Evolutionary conservation across 2,888 invertebrate species (phyloP).

Genomic region (Sialis lutaria): DNA sequence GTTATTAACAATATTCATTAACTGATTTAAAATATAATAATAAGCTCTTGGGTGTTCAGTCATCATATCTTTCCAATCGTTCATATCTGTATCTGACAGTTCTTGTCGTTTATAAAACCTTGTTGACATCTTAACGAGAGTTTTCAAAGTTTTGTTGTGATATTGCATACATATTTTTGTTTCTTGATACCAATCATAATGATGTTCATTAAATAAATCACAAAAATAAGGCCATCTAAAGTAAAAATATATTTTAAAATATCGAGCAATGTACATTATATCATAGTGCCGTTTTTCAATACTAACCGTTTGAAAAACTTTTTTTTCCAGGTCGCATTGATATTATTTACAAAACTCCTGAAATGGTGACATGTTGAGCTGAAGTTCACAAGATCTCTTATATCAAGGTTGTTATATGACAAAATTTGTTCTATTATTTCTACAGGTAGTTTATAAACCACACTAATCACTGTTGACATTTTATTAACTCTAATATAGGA

Average conservation of each 20-base stretch:
- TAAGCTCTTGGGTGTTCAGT: conserved; percentile 25
- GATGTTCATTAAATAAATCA: conserved; percentile 18
- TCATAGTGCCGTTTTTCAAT: conserved; percentile 1
- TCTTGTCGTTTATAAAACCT: conserved; percentile 28
- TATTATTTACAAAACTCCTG: conserved; percentile 26
- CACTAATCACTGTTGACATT: too few species aligned
- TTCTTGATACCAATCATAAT: conserved; percentile 23
- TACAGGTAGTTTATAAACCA: conserved; percentile 13
- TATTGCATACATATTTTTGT: conserved; percentile 19
- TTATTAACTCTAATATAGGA: too few species aligned
- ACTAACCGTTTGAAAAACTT: conserved; percentile 27
- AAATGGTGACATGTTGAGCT: conserved; percentile 33
- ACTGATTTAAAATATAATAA: conserved; percentile 26
- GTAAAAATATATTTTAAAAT: conserved; percentile 2
- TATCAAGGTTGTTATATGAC: conserved; percentile 13
- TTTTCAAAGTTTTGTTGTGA: conserved; percentile 18
- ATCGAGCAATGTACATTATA: conserved; percentile 1
- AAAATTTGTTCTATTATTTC: conserved; percentile 22
- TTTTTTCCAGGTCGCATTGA: conserved; percentile 28
- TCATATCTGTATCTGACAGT: conserved; percentile 26
- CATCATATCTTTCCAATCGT: conserved; percentile 24
- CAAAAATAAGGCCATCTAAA: conserved; percentile 26
- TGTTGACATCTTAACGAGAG: conserved; percentile 26
- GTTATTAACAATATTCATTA: conserved; percentile 20
- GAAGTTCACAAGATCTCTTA: conserved; percentile 31